Percentiles rank a stretch among this genome's conserved stretches.
phyloP scores from a whole-genome alignment of 2,888 invertebrate species.

The Synanthedon tipuliformis region DNA sequence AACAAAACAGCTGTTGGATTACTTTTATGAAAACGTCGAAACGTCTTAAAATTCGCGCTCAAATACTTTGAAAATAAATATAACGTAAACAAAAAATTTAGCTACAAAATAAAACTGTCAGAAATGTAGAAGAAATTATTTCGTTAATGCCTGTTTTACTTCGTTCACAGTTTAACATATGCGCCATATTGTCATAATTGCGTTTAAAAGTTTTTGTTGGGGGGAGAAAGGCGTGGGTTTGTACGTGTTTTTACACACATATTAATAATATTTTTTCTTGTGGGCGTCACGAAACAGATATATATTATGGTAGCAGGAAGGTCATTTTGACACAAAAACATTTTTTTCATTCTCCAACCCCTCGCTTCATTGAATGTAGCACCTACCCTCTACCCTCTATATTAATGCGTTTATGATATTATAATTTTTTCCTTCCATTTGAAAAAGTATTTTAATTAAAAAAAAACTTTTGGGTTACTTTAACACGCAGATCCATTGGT shows the following conservation, averaged over 20 bases:
- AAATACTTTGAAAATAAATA: no score
- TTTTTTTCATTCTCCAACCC: background rate
- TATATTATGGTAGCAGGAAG: constrained; percentile 1
- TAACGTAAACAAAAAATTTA: no score
- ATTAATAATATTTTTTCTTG: constrained; percentile 2
- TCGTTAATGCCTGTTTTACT: constrained; percentile 21
- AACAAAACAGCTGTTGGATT: no score
- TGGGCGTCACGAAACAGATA: constrained; percentile 1
- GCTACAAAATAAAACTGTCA: no score
- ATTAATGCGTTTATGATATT: background rate
- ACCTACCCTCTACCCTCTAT: background rate
- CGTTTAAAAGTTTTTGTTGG: background rate
- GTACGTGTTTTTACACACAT: constrained; percentile 1
- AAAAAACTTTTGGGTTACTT: no score
- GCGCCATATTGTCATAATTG: constrained; percentile 9
- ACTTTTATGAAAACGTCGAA: no score
- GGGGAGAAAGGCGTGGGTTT: background rate
- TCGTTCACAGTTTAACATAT: constrained; percentile 8
- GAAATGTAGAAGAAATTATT: no score
- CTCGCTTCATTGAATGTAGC: background rate
- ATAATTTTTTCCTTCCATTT: background rate
- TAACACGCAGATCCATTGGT: no score
- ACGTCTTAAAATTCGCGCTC: no score
- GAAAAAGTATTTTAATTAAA: no score
- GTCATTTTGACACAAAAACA: constrained; percentile 1